Percentiles rank a stretch among this genome's conserved stretches.
Conservation (phyloP, 2,113 vertebrate genomes). For the Epinephelus fuscoguttatus region DNA sequence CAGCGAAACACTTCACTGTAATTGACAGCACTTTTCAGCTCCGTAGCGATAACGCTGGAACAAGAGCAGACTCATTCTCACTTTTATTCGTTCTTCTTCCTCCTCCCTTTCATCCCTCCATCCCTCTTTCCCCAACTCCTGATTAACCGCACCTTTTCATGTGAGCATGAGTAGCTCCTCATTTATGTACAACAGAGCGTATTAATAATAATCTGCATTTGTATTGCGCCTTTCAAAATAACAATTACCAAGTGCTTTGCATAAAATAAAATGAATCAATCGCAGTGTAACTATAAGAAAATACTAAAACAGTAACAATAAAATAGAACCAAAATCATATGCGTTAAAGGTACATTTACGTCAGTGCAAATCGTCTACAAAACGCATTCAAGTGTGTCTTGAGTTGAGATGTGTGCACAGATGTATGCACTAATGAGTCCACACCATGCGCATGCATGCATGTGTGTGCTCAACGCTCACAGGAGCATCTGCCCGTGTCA, state of each 20-base stretch:
- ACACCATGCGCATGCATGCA: not conserved
- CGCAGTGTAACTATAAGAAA: not conserved
- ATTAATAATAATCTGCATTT: constrained; percentile 53
- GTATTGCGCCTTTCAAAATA: constrained; percentile 32
- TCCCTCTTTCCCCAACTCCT: constrained; percentile 42
- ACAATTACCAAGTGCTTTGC: constrained; percentile 30
- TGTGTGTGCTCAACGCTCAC: not conserved
- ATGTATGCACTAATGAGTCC: constrained; percentile 39
- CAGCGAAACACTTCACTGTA: constrained; percentile 61
- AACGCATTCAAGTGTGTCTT: constrained; percentile 3
- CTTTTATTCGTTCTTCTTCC: constrained; percentile 31
- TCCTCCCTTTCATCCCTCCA: constrained; percentile 23
- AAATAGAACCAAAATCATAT: not conserved
- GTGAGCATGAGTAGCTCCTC: constrained; percentile 39
- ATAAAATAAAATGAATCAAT: constrained; percentile 11
- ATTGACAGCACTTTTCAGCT: constrained; percentile 73
- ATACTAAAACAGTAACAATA: not conserved
- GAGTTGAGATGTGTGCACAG: constrained; percentile 28
- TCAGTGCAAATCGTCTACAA: not conserved
- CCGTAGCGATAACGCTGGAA: constrained; percentile 54
- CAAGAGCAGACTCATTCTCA: constrained; percentile 29
- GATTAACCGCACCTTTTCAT: constrained; percentile 71
- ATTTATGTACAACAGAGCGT: constrained; percentile 29
- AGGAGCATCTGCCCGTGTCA: constrained; percentile 34
- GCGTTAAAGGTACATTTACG: not conserved